Conservation (phyloP, 2,888 invertebrate genomes). For the Drosophila atroscutellata region DNA sequence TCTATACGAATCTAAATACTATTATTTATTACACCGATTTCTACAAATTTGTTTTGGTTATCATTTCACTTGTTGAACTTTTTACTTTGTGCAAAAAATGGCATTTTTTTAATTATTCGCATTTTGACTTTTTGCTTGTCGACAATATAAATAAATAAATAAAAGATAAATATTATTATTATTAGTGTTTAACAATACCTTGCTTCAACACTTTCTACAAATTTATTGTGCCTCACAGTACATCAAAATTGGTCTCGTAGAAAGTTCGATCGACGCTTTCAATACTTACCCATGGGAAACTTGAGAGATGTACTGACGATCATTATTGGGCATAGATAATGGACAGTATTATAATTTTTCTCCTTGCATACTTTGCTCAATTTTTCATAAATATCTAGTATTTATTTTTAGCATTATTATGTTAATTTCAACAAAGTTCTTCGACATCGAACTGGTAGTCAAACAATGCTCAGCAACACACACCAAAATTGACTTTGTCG, state of each 20-base stretch:
- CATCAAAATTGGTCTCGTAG: neutral
- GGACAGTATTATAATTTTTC: neutral
- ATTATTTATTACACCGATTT: neutral
- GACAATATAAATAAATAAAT: neutral
- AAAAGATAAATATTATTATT: neutral
- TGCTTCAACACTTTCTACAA: neutral
- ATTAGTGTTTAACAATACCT: neutral
- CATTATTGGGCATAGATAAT: neutral
- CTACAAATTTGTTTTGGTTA: neutral
- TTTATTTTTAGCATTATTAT: neutral
- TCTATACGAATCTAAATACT: neutral
- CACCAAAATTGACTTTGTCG: constrained; percentile 1
- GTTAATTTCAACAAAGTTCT: neutral
- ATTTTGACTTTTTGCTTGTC: neutral
- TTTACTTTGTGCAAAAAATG: neutral
- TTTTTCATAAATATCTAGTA: neutral
- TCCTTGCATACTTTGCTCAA: neutral
- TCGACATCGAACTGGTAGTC: constrained; percentile 8
- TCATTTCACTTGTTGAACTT: neutral
- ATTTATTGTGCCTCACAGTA: neutral
- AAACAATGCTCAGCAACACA: constrained; percentile 33
- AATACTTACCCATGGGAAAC: neutral
- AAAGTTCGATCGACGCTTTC: neutral
- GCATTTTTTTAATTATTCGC: rapidly evolving
- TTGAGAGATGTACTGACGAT: neutral